Percentiles rank a stretch among this genome's conserved stretches.
phyloP scores from a whole-genome alignment of 2,888 invertebrate genomes.

The Drosophila infuscata region DNA sequence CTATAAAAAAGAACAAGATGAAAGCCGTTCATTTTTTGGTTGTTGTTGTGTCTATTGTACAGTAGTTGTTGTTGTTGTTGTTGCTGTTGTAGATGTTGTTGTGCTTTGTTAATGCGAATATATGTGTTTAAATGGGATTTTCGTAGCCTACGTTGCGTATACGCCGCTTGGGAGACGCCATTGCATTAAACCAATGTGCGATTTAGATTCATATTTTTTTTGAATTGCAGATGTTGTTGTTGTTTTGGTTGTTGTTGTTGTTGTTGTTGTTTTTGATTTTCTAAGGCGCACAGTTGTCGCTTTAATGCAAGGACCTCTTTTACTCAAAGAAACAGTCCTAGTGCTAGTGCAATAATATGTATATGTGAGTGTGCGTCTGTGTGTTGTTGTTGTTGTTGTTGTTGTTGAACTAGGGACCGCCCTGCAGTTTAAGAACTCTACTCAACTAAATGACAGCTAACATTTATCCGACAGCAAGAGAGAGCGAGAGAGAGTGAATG shows the following conservation, averaged over 20 bases:
- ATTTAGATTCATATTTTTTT: background rate
- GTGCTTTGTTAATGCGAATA: slow-evolving; percentile 27
- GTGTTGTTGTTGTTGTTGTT: background rate
- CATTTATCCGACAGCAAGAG: slow-evolving; percentile 60
- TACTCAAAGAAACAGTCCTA: slow-evolving; percentile 57
- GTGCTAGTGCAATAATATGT: slow-evolving; percentile 45
- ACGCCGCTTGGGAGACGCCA: slow-evolving; percentile 61
- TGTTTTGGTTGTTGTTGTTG: background rate
- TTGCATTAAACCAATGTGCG: slow-evolving; percentile 62
- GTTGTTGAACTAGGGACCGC: slow-evolving; percentile 12
- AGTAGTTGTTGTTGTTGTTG: slow-evolving; percentile 34
- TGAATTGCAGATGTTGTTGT: background rate
- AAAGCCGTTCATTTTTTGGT: slow-evolving; percentile 46
- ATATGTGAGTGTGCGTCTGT: background rate
- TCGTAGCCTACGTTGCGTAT: slow-evolving; percentile 53
- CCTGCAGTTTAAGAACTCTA: slow-evolving; percentile 16
- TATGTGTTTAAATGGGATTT: slow-evolving; percentile 8
- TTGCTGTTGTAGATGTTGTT: slow-evolving; percentile 41
- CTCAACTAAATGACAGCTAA: slow-evolving; percentile 46
- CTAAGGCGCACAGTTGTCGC: slow-evolving; percentile 41
- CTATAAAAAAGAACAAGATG: slow-evolving; percentile 56
- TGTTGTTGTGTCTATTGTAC: slow-evolving; percentile 14
- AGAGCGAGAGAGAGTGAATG: background rate
- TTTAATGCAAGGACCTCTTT: slow-evolving; percentile 65
- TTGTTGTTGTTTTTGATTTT: background rate